phyloP scores from a whole-genome alignment of 2,113 vertebrate genomes.

The Poeciliopsis prolifica region DNA sequence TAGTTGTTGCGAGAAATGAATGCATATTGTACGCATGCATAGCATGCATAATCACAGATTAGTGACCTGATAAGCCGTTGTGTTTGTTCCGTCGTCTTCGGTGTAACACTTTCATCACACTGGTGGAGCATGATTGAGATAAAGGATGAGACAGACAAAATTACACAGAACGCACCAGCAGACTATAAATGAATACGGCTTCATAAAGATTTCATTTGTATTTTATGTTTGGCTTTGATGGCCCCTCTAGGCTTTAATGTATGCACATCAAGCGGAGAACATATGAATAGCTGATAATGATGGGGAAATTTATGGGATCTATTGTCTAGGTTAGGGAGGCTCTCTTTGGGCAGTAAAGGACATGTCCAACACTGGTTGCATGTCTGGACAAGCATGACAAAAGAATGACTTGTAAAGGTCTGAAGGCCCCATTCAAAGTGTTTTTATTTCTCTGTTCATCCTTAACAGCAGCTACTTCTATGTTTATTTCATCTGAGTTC shows the following conservation, averaged over 20 bases:
- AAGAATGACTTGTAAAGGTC: conserved; percentile 16
- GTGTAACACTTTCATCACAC: conserved; percentile 37
- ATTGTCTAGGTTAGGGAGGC: conserved; percentile 52
- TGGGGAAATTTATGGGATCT: conserved; percentile 38
- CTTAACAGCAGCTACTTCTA: background rate
- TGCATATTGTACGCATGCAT: conserved; percentile 12
- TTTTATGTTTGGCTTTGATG: conserved; percentile 67
- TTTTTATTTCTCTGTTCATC: background rate
- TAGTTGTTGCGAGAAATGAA: conserved; percentile 15
- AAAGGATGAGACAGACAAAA: conserved; percentile 47
- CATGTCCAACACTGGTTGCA: conserved; percentile 6
- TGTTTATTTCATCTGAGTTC: too few species aligned
- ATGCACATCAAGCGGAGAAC: conserved; percentile 38
- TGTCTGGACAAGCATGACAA: background rate
- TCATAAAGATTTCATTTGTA: conserved; percentile 68
- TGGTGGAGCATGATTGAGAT: conserved; percentile 43
- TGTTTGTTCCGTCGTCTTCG: conserved; percentile 38
- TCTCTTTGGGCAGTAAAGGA: conserved; percentile 17
- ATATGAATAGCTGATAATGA: conserved; percentile 59
- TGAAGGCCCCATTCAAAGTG: background rate
- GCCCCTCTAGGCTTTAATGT: conserved; percentile 57
- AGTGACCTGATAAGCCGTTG: conserved; percentile 38
- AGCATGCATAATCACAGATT: conserved; percentile 31
- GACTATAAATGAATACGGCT: conserved; percentile 60
- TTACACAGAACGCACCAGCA: conserved; percentile 55